Evolutionary conservation across 2,797 vertebrate species (phyloP), one percentile per base, ranked within the genome.

Genomic region (Psittacula derbiana): DNA sequence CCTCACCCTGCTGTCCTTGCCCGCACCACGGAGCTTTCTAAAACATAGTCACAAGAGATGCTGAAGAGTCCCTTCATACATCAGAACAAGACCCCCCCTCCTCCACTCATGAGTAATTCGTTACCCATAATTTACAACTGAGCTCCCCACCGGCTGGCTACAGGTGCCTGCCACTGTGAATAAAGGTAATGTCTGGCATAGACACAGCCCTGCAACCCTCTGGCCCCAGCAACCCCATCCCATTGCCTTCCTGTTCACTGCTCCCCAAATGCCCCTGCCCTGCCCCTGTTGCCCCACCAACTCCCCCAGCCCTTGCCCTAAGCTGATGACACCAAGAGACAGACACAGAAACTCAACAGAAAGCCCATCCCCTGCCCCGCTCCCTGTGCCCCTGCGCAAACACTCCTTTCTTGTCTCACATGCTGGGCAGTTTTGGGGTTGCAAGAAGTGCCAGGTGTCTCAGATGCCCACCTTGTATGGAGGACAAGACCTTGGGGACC

Each of bases 341-440:
- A 84, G 36, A 14, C 25, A 55, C 23, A 60, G 16, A 70, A 47
- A 58, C n/a, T n/a, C 66, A 66, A 14, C n/a, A 80, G 61, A 69
- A 83, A 71, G 43, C 7, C 12, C n/a, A 9, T 13, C 11, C 18
- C 31, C 43, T 66, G 43, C 8, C 21, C 23, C 14, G 25, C 31
- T 57, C 8, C 50, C 36, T 3, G 2, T 4, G 5, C n/a, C 28
- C 4, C 0, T 47, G 50, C 31, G 13, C 8, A 19, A 43, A 38
- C 24, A 40, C 30, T 10, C 11, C 25, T 84, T 49, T 65, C 64
- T 57, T 0, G 0, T 81, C 44, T 75, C 58, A 88, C 60, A 60
- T 1, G 1, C 12, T 20, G 38, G 27, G 7, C 4, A 25, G 33
- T 8, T 85, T 76, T 86, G 38, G 33, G 23, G 16, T 47, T 70